These are phyloP conservation scores for Carabus problematicus DNA, from an alignment of 2,888 invertebrate genomes.

Conservation along the genomic window DNA sequence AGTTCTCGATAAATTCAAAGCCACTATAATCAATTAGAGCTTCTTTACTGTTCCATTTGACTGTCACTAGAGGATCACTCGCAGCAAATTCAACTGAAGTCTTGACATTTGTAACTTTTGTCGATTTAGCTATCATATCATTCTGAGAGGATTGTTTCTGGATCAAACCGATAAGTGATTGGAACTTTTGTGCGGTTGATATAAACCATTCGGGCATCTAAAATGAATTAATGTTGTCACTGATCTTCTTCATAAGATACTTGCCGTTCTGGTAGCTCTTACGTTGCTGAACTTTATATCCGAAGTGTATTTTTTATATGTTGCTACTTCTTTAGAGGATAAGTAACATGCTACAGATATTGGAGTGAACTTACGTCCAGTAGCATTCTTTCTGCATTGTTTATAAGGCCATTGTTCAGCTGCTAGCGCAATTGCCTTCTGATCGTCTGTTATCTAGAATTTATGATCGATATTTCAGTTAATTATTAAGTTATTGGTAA, in stretches of 20 bases:
- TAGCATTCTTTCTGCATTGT: conserved; percentile 32
- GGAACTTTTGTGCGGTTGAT: conserved; percentile 24
- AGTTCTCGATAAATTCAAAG: conserved; percentile 26
- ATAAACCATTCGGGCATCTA: conserved; percentile 36
- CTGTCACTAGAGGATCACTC: conserved; percentile 13
- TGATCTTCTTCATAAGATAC: neutral
- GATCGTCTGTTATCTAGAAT: conserved; percentile 38
- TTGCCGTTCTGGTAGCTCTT: neutral
- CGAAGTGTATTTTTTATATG: conserved; percentile 28
- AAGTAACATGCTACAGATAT: conserved; percentile 39
- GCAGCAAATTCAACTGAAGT: conserved; percentile 21
- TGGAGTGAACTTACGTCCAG: conserved; percentile 32
- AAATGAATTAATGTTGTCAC: neutral
- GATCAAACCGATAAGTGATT: conserved; percentile 28
- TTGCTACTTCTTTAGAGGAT: conserved; percentile 36
- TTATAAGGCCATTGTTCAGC: conserved; percentile 41
- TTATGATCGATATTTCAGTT: neutral
- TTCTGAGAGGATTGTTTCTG: conserved; percentile 16
- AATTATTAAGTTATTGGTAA: neutral
- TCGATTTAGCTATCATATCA: conserved; percentile 8
- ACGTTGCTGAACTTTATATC: conserved; percentile 33
- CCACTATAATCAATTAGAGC: conserved; percentile 23
- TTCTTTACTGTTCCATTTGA: conserved; percentile 31
- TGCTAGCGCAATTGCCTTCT: conserved; percentile 21
- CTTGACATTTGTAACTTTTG: conserved; percentile 13